phyloP scores from a whole-genome alignment of 2,797 vertebrate genomes.

The Streptopelia turtur region DNA sequence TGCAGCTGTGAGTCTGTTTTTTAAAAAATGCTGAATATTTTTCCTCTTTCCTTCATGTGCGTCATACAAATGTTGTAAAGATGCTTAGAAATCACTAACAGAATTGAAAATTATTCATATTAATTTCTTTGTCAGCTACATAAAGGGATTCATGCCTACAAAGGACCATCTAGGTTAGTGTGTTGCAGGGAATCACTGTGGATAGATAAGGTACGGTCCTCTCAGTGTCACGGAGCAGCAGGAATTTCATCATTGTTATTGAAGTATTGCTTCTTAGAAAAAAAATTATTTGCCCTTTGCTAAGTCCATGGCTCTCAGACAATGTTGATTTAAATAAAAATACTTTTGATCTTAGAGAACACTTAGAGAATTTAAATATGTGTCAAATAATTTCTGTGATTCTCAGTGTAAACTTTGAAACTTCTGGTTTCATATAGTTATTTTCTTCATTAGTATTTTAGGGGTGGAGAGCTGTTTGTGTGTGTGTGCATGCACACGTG shows the following conservation, averaged over 20 bases:
- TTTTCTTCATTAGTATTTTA: not conserved
- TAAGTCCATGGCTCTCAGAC: not conserved
- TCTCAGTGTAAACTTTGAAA: not conserved
- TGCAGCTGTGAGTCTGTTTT: not conserved
- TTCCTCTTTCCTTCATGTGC: not conserved
- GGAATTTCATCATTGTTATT: not conserved
- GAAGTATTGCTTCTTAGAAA: not conserved
- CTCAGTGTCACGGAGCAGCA: not conserved
- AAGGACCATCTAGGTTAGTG: not conserved
- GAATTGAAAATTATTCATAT: not conserved
- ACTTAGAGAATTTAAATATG: not conserved
- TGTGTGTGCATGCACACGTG: accelerated
- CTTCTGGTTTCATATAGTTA: not conserved
- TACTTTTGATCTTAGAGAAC: not conserved
- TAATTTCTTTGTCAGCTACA: not conserved
- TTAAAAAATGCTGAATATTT: not conserved
- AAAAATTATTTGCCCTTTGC: not conserved
- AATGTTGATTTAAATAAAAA: not conserved
- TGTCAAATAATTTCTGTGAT: not conserved
- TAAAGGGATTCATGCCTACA: not conserved
- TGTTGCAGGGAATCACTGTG: not conserved
- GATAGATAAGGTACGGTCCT: not conserved
- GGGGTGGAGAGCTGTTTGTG: not conserved
- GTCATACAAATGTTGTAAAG: not conserved
- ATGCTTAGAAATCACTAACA: not conserved